phyloP scores from a whole-genome alignment of 2,888 invertebrate species.

The Pantelozetes paolii region DNA sequence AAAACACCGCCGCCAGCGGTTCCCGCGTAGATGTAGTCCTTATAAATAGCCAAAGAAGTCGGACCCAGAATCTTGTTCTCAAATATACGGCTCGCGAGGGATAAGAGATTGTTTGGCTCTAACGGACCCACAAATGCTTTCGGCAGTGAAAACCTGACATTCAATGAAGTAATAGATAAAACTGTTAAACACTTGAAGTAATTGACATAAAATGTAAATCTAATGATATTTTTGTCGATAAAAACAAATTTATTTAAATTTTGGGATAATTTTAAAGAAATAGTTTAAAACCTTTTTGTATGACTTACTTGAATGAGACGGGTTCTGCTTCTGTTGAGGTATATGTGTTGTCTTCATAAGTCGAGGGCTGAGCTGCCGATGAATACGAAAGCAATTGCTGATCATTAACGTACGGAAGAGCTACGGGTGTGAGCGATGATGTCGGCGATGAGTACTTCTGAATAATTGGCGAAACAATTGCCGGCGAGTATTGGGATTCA shows the following conservation, averaged over 20 bases:
- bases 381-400: constrained; percentile 6
- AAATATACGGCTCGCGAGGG: constrained; percentile 38
- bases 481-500: constrained; percentile 20
- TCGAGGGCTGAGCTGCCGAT: not conserved
- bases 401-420: constrained; percentile 1
- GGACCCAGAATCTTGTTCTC: constrained; percentile 39
- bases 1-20: constrained; percentile 41
- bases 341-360: constrained; percentile 16
- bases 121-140: constrained; percentile 40
- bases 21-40: constrained; percentile 41
- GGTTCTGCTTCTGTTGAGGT: constrained; percentile 1
- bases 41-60: constrained; percentile 39
- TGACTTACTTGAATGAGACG: constrained; percentile 10
- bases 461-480: not conserved
- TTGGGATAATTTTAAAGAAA: not conserved
- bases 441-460: constrained; percentile 12
- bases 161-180: not conserved
- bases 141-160: constrained; percentile 24
- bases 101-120: constrained; percentile 39
- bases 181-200: not conserved
- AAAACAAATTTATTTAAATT: too few relatives aligned
- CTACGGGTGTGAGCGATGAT: not conserved
- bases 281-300: too few relatives aligned
- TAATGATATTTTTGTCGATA: too few relatives aligned
- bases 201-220: too few relatives aligned